Evolutionary conservation across 2,113 vertebrate genomes (phyloP).

Genomic region (Semnornis frantzii): DNA sequence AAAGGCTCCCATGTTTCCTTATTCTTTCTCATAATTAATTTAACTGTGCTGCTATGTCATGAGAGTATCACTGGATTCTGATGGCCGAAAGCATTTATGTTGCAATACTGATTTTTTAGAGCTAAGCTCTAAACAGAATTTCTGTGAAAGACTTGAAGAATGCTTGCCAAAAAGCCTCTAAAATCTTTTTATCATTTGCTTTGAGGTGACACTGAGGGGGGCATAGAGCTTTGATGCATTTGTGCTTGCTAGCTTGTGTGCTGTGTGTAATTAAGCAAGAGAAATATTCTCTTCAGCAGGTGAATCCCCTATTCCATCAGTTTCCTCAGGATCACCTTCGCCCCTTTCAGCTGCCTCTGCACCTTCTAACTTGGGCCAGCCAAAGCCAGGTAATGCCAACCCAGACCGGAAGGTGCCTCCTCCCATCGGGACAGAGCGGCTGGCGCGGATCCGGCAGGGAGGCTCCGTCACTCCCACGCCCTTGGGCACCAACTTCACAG

Average conservation of each 20-base stretch:
- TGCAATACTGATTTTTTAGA: not conserved
- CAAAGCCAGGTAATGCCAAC: conserved; percentile 83
- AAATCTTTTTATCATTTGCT: not conserved
- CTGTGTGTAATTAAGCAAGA: conserved; percentile 73
- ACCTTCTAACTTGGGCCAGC: conserved; percentile 85
- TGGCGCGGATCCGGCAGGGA: conserved; percentile 95
- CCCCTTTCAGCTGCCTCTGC: conserved; percentile 89
- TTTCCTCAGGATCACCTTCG: conserved; percentile 92
- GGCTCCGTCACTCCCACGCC: conserved; percentile 90
- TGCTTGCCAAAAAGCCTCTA: not conserved
- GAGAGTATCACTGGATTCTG: not conserved
- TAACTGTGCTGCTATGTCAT: not conserved
- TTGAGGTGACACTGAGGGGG: not conserved
- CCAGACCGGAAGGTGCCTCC: conserved; percentile 96
- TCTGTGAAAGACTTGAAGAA: not conserved
- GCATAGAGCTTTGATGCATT: not conserved
- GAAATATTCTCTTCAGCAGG: conserved; percentile 84
- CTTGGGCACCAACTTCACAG: conserved; percentile 91
- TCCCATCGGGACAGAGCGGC: conserved; percentile 94
- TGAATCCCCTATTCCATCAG: conserved; percentile 93
- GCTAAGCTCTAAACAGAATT: not conserved
- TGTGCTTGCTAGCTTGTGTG: not conserved
- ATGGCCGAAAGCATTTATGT: conserved; percentile 52
- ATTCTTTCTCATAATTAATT: conserved; percentile 24
- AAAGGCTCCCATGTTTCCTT: conserved; percentile 69